phyloP scores from a whole-genome alignment of 2,797 vertebrate genomes.

The Orestias chungarensis region DNA sequence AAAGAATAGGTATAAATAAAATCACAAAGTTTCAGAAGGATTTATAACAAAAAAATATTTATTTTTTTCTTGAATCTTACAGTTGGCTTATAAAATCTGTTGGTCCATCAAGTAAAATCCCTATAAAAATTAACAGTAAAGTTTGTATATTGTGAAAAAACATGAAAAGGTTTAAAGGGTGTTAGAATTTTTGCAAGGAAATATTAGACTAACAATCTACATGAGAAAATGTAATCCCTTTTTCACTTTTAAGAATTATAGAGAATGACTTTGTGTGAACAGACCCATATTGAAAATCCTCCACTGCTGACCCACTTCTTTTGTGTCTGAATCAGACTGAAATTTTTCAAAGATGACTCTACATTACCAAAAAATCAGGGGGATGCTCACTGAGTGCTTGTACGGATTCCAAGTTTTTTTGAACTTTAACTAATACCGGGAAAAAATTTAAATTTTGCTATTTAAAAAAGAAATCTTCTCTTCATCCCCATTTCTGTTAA shows the following conservation, averaged over 20 bases:
- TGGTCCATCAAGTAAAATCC: not conserved
- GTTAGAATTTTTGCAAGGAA: not conserved
- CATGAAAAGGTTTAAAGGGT: not conserved
- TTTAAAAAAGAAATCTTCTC: conserved; percentile 8
- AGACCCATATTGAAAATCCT: conserved; percentile 72
- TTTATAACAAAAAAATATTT: too few species aligned
- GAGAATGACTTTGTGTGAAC: conserved; percentile 64
- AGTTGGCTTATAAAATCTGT: not conserved
- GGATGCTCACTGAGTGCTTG: conserved; percentile 69
- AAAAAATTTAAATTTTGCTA: conserved; percentile 12
- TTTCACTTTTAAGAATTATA: conserved; percentile 50
- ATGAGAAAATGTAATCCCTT: conserved; percentile 39
- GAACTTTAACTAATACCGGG: conserved; percentile 21
- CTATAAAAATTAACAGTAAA: not conserved
- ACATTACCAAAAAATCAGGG: conserved; percentile 53
- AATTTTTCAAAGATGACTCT: conserved; percentile 46
- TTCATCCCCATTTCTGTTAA: conserved; percentile 1
- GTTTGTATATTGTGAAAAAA: not conserved
- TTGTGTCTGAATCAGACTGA: conserved; percentile 48
- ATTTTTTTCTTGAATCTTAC: not conserved
- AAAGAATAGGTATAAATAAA: too few species aligned
- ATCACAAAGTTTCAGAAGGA: too few species aligned
- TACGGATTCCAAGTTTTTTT: conserved; percentile 30
- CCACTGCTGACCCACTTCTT: conserved; percentile 72
- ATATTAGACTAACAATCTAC: not conserved